phyloP scores from a whole-genome alignment of 1,140 invertebrate species.

The Wasmannia auropunctata region DNA sequence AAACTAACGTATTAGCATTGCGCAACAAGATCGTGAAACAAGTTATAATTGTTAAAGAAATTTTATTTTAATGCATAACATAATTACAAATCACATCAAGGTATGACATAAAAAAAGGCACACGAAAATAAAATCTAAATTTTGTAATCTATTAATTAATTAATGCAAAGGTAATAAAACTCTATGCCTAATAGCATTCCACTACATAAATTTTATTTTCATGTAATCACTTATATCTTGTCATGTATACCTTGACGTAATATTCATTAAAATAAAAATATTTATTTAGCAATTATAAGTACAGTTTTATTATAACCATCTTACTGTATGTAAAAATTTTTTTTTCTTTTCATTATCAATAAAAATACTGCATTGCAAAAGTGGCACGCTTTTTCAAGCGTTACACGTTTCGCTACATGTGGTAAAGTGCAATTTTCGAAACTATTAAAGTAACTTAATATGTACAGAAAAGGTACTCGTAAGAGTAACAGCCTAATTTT shows the following conservation, averaged over 20 bases:
- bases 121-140: not conserved
- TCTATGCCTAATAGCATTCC: not conserved
- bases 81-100: not conserved
- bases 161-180: not conserved
- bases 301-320: constrained; percentile 1
- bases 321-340: not conserved
- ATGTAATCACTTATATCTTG: not conserved
- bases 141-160: not conserved
- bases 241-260: not conserved
- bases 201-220: not conserved
- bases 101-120: not conserved
- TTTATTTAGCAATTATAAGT: not conserved
- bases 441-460: constrained; percentile 40
- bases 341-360: not conserved
- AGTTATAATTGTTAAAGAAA: not conserved
- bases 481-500: constrained; percentile 62
- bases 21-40: not conserved
- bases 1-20: not conserved
- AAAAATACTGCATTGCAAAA: constrained; percentile 32
- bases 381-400: not conserved
- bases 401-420: constrained; percentile 17
- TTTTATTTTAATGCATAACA: not conserved
- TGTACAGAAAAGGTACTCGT: constrained; percentile 44
- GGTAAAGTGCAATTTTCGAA: constrained; percentile 18
- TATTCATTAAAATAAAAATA: constrained; percentile 13